Evolutionary conservation across 2,113 vertebrate genomes (phyloP), one percentile per base, ranked within the genome.

Genomic region (Camelus bactrianus): DNA sequence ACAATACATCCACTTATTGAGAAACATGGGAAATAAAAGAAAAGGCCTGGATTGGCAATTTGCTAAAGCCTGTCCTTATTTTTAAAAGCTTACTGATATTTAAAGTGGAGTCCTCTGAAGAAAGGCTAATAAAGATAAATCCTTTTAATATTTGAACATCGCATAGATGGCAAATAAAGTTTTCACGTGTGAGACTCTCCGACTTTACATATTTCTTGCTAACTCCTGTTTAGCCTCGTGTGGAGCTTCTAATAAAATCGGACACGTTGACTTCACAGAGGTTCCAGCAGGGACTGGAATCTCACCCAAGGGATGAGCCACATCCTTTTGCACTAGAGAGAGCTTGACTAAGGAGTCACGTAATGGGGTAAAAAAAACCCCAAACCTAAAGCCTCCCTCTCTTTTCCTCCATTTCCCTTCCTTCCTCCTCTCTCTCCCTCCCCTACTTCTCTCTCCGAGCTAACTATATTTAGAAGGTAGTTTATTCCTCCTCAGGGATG

Each of bases 1-100:
- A 93, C 6, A 13, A 4, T 28, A 96, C 97, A 85, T 22, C 28
- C 52, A 85, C 81, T 82, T 32, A 65, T 46, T 96, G 52, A 96
- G 88, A 91, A 97, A 97, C 96, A 95, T 89, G 91, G 67, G 88
- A 77, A 91, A 86, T 35, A 89, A 62, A 79, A 94, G 54, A 86
- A 95, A 52, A 95, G 56, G 73, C 73, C 30, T 88, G 90, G 6
- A 50, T 52, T 93, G 97, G 77, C 56, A 91, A 92, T 93, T 98
- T 13, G 5, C 87, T 81, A 93, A 96, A 85, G 64, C 20, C 79
- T 75, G 42, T 73, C 85, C 92, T 97, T 95, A 92, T 48, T 96
- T 98, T 97, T 97, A 94, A 60, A 83, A 91, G 93, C 48, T 95
- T 70, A 92, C 89, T 96, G 96, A 89, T 86, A 97, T 98, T 98